Conservation (phyloP, 2,113 vertebrate genomes). For the Marmota monax region DNA sequence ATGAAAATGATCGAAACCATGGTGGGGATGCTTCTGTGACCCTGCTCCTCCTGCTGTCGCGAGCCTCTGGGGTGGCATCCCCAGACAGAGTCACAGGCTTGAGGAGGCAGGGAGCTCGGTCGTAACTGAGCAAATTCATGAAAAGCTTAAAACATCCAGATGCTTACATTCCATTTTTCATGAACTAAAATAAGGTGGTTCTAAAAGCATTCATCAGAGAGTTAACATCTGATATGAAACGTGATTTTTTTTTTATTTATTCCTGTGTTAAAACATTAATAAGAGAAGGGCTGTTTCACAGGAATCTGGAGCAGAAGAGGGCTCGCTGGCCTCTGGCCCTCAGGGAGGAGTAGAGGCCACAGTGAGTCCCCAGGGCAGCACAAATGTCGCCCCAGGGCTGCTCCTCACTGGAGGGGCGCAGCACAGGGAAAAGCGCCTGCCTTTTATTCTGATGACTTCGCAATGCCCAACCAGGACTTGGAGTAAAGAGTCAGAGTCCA, state of each 20-base stretch:
- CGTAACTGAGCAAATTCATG: fast-evolving
- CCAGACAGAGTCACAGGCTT: not conserved
- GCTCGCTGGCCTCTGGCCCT: fast-evolving
- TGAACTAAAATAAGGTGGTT: not conserved
- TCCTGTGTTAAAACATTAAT: not conserved
- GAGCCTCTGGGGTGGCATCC: no score
- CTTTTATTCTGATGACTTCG: not conserved
- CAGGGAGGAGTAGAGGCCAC: not conserved
- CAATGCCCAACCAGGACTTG: fast-evolving
- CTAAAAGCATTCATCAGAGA: not conserved
- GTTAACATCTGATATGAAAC: not conserved
- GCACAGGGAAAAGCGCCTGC: not conserved
- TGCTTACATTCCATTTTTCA: not conserved
- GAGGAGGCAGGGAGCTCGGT: fast-evolving
- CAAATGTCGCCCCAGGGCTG: not conserved
- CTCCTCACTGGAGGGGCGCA: fast-evolving
- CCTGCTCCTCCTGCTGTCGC: not conserved
- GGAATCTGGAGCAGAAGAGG: no score
- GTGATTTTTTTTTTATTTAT: not conserved
- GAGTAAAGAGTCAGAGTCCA: fast-evolving
- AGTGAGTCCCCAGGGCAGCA: not conserved
- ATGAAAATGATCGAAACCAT: not conserved
- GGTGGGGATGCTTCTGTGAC: no score
- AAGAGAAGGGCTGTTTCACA: not conserved
- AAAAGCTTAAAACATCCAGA: not conserved